Evolutionary conservation across 64 coral and sea anemone species (phyloP).

Genomic region (Pocillopora damicornis): DNA sequence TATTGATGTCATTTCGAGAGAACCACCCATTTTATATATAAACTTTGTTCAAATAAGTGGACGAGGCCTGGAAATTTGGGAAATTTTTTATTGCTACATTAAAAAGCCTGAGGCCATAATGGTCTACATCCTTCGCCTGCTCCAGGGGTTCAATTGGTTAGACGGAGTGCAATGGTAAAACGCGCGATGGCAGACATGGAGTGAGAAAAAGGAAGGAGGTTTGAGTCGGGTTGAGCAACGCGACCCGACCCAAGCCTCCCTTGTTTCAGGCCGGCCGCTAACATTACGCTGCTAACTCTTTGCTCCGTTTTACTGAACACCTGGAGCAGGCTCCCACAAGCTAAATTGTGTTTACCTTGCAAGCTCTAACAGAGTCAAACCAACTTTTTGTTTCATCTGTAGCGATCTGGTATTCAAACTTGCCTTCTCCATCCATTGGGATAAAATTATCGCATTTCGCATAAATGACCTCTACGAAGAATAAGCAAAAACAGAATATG

Average conservation of each 20-base stretch:
- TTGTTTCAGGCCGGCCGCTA: too few species aligned
- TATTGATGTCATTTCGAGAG: not conserved
- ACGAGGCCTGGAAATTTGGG: too few species aligned
- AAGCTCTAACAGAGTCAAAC: slow-evolving; percentile 70
- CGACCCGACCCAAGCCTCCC: too few species aligned
- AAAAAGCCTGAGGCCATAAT: too few species aligned
- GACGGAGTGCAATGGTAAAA: too few species aligned
- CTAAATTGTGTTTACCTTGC: slow-evolving; percentile 34
- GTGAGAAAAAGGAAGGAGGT: too few species aligned
- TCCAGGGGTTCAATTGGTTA: too few species aligned
- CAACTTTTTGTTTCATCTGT: slow-evolving; percentile 55
- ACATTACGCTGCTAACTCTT: too few species aligned
- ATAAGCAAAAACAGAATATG: not conserved
- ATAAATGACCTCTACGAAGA: slow-evolving; percentile 43
- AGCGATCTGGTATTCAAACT: slow-evolving; percentile 64
- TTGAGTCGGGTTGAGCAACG: too few species aligned
- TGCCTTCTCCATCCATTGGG: slow-evolving; percentile 27
- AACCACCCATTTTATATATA: not conserved
- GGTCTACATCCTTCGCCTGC: too few species aligned
- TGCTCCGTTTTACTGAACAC: not conserved
- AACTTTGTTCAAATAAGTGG: not conserved
- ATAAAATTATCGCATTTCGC: slow-evolving; percentile 63
- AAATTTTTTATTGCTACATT: too few species aligned
- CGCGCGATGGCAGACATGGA: too few species aligned
- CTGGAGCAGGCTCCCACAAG: not conserved